Percentiles rank a stretch among this genome's conserved stretches.
phyloP scores from a whole-genome alignment of 2,113 vertebrate species.

The Crotalus viridis region DNA sequence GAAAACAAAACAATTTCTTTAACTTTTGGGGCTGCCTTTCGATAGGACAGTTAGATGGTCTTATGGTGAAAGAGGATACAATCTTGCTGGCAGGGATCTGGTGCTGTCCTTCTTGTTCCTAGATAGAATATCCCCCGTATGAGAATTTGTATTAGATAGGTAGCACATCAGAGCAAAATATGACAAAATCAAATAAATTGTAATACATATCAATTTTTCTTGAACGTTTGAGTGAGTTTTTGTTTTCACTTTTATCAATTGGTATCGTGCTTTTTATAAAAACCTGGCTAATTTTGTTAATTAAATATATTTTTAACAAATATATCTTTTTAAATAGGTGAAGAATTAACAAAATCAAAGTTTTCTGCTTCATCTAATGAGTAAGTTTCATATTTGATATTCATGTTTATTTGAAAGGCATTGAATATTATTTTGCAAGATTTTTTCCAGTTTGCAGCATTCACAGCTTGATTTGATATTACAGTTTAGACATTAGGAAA shows the following conservation, averaged over 20 bases:
- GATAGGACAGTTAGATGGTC: neutral
- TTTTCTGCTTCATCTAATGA: conserved; percentile 75
- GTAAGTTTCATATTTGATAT: conserved; percentile 76
- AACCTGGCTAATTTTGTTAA: conserved; percentile 47
- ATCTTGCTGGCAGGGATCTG: neutral
- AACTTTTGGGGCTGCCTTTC: neutral
- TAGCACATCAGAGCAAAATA: neutral
- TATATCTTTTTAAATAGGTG: conserved; percentile 75
- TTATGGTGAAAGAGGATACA: neutral
- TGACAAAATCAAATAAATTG: neutral
- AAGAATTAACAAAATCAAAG: conserved; percentile 86
- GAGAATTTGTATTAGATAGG: neutral
- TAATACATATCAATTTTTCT: conserved; percentile 8
- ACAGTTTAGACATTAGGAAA: neutral
- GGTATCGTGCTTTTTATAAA: neutral
- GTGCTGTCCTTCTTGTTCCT: neutral
- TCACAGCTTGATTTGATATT: neutral
- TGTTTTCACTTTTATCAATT: neutral
- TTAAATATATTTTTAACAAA: conserved; percentile 34
- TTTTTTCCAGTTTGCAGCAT: conserved; percentile 16
- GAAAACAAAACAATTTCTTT: neutral
- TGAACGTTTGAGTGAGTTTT: conserved; percentile 7
- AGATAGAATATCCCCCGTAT: neutral
- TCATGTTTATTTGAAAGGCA: conserved; percentile 1
- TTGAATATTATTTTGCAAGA: neutral